Base-by-base conservation (phyloP, 1,140 invertebrate species). In the Elymnias hypermnestra region DNA sequence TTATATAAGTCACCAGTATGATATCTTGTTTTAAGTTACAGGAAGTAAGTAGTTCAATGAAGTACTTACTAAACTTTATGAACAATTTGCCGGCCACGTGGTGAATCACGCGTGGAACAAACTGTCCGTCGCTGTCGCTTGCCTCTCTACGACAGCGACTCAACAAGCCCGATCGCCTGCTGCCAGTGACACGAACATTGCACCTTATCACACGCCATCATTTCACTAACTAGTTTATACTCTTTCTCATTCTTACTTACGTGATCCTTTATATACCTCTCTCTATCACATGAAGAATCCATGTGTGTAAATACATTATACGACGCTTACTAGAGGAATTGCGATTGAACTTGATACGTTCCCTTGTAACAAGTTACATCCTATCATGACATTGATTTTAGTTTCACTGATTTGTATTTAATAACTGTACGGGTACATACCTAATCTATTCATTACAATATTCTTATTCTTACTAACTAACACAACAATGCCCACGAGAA, bases 51-150 rank as follows among this genome's bases (percentile, higher is more conserved):
- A n/a, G n/a, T n/a, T n/a, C n/a, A n/a, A n/a, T n/a, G n/a, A n/a
- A 46, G 18, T 42, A 51, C 53, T 56, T 51, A 45, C 75, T 43
- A 61, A 68, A 63, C 64, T 72, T 58, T 57, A 63, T 53, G 49
- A 71, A 60, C 36, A 60, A 53, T 9, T 49, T 55, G 58, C 66
- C 70, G 65, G 65, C 73, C 79, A 83, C 79, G 79, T 83, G 79
- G 63, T 75, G 47, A 36, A 15, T 53, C 51, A 51, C 28, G 9
- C 12, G 25, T 22, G 23, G 5, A 29, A 49, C 17, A 19, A 62
- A 69, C 48, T 41, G 67, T 64, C 73, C 64, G 63, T 42, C 59
- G 58, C 73, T 72, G 70, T 68, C 76, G 74, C 58, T 46, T 33
- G 65, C 60, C 58, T 49, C 52, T 63, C 63, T 64, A 73, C 76